Percentiles rank a stretch among this genome's conserved stretches.
phyloP scores from a whole-genome alignment of 2,797 vertebrate genomes.

The Acanthis flammea region DNA sequence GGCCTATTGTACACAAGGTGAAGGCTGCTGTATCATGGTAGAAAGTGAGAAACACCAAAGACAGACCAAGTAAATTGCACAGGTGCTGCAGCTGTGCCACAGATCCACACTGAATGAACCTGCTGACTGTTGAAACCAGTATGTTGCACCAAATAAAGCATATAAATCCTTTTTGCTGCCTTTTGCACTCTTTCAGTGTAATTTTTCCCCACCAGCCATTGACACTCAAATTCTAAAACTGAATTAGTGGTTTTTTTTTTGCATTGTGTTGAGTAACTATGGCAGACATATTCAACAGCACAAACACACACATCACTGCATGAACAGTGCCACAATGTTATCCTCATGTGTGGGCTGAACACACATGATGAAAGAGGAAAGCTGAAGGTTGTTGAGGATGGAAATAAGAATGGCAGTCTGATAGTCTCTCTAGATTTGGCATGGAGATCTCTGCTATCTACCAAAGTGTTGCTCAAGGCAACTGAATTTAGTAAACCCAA shows the following conservation, averaged over 20 bases:
- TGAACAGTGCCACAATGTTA: not conserved
- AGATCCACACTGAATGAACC: not conserved
- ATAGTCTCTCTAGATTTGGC: not conserved
- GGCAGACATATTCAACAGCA: not conserved
- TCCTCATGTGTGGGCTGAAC: not conserved
- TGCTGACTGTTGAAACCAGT: not conserved
- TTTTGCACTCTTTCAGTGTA: not conserved
- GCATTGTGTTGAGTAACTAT: not conserved
- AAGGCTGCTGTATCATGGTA: not conserved
- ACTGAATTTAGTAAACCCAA: not conserved
- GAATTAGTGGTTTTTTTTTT: not conserved
- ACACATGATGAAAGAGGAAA: not conserved
- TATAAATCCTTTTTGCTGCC: not conserved
- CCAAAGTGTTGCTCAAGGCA: not conserved
- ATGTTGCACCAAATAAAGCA: not conserved
- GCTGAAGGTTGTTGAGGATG: not conserved
- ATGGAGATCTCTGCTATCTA: not conserved
- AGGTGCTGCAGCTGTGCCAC: not conserved
- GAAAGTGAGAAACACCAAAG: not conserved
- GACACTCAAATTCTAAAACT: not conserved
- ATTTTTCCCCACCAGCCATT: not conserved
- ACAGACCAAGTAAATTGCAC: not conserved
- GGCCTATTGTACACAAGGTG: not conserved
- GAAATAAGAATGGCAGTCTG: not conserved
- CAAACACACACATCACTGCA: not conserved